These are phyloP conservation scores for Tympanoctomys barrerae DNA, from an alignment of 2,797 vertebrate genomes.

Conservation along the genomic window DNA sequence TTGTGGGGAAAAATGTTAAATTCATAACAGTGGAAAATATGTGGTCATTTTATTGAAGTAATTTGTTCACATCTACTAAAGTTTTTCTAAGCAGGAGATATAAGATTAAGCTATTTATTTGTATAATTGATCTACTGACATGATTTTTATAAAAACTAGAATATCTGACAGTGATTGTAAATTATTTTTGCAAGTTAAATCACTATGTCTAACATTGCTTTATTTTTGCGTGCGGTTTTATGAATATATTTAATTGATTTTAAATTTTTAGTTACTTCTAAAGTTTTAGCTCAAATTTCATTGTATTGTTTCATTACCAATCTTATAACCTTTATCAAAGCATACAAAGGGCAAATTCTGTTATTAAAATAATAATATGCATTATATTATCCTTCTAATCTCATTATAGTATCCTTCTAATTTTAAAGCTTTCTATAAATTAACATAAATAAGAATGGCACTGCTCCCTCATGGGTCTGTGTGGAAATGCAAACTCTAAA, in stretches of 20 bases:
- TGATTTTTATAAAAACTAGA: not conserved
- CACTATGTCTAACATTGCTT: not conserved
- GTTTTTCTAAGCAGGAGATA: not conserved
- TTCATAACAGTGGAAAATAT: not conserved
- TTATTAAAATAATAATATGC: conserved; percentile 45
- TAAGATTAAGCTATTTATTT: not conserved
- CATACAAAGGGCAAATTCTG: not conserved
- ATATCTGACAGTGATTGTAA: not conserved
- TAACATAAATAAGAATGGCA: conserved; percentile 16
- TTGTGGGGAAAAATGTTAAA: not conserved
- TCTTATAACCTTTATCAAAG: not conserved
- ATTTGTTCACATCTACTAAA: not conserved
- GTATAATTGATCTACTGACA: not conserved
- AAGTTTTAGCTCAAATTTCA: conserved; percentile 39
- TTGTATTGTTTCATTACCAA: not conserved
- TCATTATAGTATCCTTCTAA: conserved; percentile 25
- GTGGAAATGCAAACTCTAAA: conserved; percentile 36
- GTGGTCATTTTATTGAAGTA: not conserved
- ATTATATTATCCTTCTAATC: too few species aligned
- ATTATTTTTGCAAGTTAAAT: conserved; percentile 19
- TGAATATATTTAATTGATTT: conserved; percentile 21
- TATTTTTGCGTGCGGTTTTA: conserved; percentile 25
- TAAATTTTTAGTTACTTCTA: not conserved
- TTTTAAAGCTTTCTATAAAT: not conserved
- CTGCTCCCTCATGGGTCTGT: conserved; percentile 15